Conservation (phyloP, 2,888 invertebrate species). For the Netelia melanura region DNA sequence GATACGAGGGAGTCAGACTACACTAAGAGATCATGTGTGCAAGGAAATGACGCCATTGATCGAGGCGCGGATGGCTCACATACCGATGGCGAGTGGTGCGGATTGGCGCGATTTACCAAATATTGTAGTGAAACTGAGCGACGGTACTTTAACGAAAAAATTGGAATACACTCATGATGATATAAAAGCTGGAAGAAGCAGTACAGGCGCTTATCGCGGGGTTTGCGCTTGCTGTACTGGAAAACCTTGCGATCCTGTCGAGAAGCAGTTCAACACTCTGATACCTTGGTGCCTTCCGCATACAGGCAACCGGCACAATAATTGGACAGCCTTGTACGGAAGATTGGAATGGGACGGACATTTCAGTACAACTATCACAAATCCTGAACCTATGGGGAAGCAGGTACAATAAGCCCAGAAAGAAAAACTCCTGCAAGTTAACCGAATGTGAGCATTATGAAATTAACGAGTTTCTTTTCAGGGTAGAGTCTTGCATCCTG, state of each 20-base stretch:
- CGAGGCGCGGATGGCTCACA: conserved; percentile 91
- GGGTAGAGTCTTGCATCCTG: conserved; percentile 93
- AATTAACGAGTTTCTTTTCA: conserved; percentile 71
- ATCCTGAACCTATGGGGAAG: conserved; percentile 96
- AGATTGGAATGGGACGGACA: conserved; percentile 93
- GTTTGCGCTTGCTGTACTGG: conserved; percentile 92
- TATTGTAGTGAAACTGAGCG: conserved; percentile 89
- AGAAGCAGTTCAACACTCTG: conserved; percentile 92
- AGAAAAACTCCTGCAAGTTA: not conserved
- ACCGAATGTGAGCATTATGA: too few relatives aligned
- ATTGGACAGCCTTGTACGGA: conserved; percentile 95
- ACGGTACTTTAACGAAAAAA: conserved; percentile 89
- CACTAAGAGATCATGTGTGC: conserved; percentile 91
- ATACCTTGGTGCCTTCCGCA: conserved; percentile 96
- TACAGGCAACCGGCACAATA: conserved; percentile 93
- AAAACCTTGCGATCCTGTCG: conserved; percentile 88
- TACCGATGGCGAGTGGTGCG: conserved; percentile 91
- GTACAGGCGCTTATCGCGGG: conserved; percentile 87
- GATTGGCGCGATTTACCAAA: conserved; percentile 96
- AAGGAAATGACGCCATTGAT: conserved; percentile 94
- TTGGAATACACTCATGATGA: conserved; percentile 87
- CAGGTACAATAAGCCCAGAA: conserved; percentile 86
- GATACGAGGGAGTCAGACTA: conserved; percentile 87
- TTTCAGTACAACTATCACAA: conserved; percentile 93
- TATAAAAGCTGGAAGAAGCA: conserved; percentile 85